Evolutionary conservation across 2,113 vertebrate genomes (phyloP).

Genomic region (Empidonax alnorum): DNA sequence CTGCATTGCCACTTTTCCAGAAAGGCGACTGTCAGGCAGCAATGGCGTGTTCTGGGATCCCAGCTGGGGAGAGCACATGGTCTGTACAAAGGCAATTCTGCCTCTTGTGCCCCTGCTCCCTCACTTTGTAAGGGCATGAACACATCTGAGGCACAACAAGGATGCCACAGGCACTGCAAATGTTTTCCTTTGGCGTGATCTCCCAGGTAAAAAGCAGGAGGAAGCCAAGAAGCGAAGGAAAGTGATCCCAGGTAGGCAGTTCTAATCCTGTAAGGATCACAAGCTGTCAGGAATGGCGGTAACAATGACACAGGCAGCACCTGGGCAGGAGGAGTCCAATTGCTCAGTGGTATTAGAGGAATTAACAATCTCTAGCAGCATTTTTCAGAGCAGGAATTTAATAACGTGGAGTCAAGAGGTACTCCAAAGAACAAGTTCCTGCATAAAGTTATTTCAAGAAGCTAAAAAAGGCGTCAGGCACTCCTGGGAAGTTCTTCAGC

Average conservation of each 20-base stretch:
- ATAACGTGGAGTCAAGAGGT: neutral
- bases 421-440: constrained; percentile 26
- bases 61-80: neutral
- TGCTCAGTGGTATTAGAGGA: neutral
- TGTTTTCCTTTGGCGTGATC: neutral
- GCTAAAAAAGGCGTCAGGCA: neutral
- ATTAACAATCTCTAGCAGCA: neutral
- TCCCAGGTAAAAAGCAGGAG: neutral
- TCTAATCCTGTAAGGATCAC: neutral
- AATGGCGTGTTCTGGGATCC: neutral
- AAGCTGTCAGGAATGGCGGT: neutral
- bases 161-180: neutral
- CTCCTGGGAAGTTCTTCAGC: neutral
- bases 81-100: neutral
- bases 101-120: neutral
- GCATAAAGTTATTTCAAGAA: constrained; percentile 14
- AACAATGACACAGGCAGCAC: neutral
- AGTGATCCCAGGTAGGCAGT: neutral
- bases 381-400: constrained; percentile 17
- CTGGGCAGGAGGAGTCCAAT: neutral
- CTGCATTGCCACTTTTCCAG: neutral
- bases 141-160: neutral
- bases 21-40: neutral
- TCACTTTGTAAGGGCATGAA: neutral
- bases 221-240: neutral